Conservation (phyloP, 2,797 vertebrate genomes). For the Gymnothorax reevesii region DNA sequence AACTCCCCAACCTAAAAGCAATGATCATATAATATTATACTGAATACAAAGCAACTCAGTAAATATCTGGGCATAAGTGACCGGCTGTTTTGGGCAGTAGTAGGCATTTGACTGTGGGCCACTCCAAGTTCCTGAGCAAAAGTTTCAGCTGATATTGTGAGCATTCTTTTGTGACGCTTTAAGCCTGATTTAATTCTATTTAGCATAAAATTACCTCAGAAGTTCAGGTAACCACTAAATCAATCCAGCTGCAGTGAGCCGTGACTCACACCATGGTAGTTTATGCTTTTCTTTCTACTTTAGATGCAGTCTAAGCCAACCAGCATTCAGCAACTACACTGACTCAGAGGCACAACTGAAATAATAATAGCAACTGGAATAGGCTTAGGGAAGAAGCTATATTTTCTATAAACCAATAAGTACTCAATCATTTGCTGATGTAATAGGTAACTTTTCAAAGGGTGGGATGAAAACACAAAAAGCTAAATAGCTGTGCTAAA, state of each 20-base stretch:
- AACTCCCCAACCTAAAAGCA: background rate
- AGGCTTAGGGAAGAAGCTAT: background rate
- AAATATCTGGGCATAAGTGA: background rate
- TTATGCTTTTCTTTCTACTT: conserved; percentile 72
- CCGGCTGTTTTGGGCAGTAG: background rate
- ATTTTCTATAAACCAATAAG: conserved; percentile 6
- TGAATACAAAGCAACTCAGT: background rate
- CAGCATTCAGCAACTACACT: background rate
- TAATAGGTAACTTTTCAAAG: background rate
- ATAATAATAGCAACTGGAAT: background rate
- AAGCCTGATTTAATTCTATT: conserved; percentile 76
- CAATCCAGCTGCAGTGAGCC: conserved; percentile 71
- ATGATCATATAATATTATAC: background rate
- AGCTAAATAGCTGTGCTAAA: background rate
- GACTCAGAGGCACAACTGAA: conserved; percentile 5
- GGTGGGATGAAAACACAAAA: background rate
- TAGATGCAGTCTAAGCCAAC: conserved; percentile 16
- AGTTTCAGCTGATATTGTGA: conserved; percentile 51
- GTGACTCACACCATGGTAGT: conserved; percentile 65
- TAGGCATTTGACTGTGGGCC: conserved; percentile 43
- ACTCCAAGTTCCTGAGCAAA: conserved; percentile 53
- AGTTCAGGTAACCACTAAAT: conserved; percentile 74
- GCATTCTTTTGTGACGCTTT: conserved; percentile 74
- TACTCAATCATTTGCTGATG: background rate
- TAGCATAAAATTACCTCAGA: conserved; percentile 74